phyloP scores from a whole-genome alignment of 2,797 vertebrate genomes.

The Xenentodon cancila region DNA sequence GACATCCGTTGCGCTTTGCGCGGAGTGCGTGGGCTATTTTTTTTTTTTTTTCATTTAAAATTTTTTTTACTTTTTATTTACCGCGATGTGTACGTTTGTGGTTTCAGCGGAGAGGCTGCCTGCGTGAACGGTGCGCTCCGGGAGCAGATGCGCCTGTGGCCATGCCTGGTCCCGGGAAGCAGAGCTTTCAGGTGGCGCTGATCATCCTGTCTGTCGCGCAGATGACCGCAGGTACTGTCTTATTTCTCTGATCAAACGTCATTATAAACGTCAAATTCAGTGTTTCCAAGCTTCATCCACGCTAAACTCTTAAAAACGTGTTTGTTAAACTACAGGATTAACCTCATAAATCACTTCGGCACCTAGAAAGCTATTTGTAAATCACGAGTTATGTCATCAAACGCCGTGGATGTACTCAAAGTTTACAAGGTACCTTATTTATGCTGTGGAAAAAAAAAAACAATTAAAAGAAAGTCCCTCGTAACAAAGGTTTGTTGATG shows the following conservation, averaged over 20 bases:
- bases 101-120: constrained; percentile 41
- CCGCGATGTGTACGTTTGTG: constrained; percentile 31
- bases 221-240: constrained; percentile 77
- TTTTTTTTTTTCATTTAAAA: background rate
- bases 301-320: too few species aligned
- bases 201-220: constrained; percentile 77
- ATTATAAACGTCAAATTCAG: background rate
- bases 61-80: background rate
- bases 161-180: constrained; percentile 77
- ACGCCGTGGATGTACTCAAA: too few species aligned
- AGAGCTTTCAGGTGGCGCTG: constrained; percentile 73
- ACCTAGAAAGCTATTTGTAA: background rate
- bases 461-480: too few species aligned
- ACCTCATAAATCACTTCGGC: background rate
- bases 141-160: constrained; percentile 73
- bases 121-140: constrained; percentile 36
- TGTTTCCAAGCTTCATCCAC: background rate
- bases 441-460: too few species aligned
- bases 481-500: too few species aligned
- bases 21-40: constrained; percentile 33
- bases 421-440: too few species aligned
- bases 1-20: constrained; percentile 34
- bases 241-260: background rate
- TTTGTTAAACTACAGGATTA: too few species aligned
- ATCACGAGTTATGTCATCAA: background rate